Conservation (phyloP, 2,797 vertebrate genomes). For the Salmo trutta region DNA sequence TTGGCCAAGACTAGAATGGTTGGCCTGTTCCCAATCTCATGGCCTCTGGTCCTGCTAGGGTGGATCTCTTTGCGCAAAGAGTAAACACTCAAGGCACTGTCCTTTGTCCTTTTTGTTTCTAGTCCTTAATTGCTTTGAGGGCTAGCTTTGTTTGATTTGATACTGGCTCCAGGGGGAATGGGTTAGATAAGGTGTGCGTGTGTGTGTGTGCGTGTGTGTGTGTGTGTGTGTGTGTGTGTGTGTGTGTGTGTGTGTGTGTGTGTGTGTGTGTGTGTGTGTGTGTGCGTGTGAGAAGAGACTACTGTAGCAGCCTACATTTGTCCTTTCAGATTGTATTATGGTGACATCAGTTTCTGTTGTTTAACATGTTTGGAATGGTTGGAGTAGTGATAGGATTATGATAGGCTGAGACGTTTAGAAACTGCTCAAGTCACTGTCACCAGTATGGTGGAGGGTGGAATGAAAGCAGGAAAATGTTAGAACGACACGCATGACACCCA, state of each 20-base stretch:
- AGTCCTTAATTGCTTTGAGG: background rate
- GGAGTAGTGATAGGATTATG: background rate
- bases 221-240: background rate
- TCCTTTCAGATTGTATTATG: background rate
- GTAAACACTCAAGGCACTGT: background rate
- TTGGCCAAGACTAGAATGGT: background rate
- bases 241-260: background rate
- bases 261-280: background rate
- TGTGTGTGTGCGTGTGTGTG: background rate
- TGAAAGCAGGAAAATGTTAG: too few species aligned
- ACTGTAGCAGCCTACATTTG: background rate
- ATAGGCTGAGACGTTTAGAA: background rate
- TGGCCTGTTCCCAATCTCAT: conserved; percentile 21
- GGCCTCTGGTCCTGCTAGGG: conserved; percentile 10
- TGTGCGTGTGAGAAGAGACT: background rate
- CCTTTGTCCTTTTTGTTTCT: background rate
- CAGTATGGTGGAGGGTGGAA: background rate
- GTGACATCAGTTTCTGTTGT: background rate
- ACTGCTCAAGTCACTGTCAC: background rate
- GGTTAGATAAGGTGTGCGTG: background rate
- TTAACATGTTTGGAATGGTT: background rate
- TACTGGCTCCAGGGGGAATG: background rate
- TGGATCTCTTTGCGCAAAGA: background rate
- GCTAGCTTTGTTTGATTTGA: background rate
- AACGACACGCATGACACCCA: too few species aligned